Percentiles rank a stretch among this genome's conserved stretches.
phyloP scores from a whole-genome alignment of 2,888 invertebrate genomes.

The Eulithis prunata region DNA sequence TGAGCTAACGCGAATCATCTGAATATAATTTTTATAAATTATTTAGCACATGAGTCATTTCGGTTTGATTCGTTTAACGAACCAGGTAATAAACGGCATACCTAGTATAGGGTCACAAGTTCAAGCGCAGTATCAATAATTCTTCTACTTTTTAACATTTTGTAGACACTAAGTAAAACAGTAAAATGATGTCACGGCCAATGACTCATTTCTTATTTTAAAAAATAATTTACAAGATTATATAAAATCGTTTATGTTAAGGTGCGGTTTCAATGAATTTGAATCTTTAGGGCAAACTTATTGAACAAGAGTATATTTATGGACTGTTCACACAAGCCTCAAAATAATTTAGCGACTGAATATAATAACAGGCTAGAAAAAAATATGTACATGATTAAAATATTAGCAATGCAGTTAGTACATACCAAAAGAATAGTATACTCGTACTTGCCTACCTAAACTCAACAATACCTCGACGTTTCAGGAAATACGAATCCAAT shows the following conservation, averaged over 20 bases:
- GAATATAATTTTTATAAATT: constrained; percentile 10
- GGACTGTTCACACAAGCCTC: too few relatives aligned
- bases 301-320: too few relatives aligned
- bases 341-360: too few relatives aligned
- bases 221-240: constrained; percentile 54
- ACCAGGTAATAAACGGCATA: constrained; percentile 60
- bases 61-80: constrained; percentile 57
- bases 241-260: constrained; percentile 57
- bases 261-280: constrained; percentile 8
- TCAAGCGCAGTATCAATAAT: constrained; percentile 77
- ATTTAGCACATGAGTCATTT: constrained; percentile 60
- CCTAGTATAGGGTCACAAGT: constrained; percentile 75
- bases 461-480: constrained; percentile 37
- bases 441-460: background rate
- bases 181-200: constrained; percentile 76
- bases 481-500: constrained; percentile 62
- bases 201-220: constrained; percentile 72
- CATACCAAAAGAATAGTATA: too few relatives aligned
- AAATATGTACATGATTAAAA: too few relatives aligned
- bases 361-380: too few relatives aligned
- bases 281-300: too few relatives aligned
- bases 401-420: too few relatives aligned
- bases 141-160: constrained; percentile 74
- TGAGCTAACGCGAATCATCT: constrained; percentile 40
- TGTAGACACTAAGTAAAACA: constrained; percentile 71